Evolutionary conservation across 2,113 vertebrate genomes (phyloP), one percentile per base, ranked within the genome.

Genomic region (Ciconia boyciana): DNA sequence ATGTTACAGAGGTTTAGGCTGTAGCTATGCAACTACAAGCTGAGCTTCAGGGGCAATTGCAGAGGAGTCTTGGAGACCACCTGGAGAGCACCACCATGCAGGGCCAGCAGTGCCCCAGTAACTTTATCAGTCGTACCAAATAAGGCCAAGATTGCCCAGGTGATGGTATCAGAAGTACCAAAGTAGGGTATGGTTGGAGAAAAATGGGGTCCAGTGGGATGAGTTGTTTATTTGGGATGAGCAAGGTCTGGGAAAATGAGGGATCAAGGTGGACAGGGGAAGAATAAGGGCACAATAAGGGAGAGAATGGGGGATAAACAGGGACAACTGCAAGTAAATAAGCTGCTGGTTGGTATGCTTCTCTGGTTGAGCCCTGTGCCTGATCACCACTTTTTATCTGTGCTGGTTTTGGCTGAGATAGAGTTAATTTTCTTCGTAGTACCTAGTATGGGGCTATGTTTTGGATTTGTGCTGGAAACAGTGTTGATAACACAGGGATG

Each of bases 151-250:
- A 28, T 25, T 68, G 11, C 3, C 5, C 19, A n/a, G 7, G 4
- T 11, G 11, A 24, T 51, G 5, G 4, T 71, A 43, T 62, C 31
- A 44, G 55, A 72, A 68, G 24, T 32, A 49, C 19, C 2, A 15
- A 51, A 65, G 12, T 6, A 0, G 5, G 20, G 6, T 46, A 54
- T 2, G 11, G 15, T 2, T 54, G 43, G 17, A 81, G 36, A 6
- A 81, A 44, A 81, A 29, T 29, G 7, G 44, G 9, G 9, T 81
- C 24, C 19, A 58, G 32, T 9, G 16, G 17, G 11, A 6, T 2
- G 3, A 20, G 2, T 15, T 68, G 5, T 32, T 60, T 64, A 13
- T 69, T 22, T 64, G 49, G 6, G 8, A 49, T 18, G 14, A 62
- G 24, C 4, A 62, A 72, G 24, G 28, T 44, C 28, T 82, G 39